phyloP scores from a whole-genome alignment of 1,140 invertebrate species.

The Ctenoplectra terminalis region DNA sequence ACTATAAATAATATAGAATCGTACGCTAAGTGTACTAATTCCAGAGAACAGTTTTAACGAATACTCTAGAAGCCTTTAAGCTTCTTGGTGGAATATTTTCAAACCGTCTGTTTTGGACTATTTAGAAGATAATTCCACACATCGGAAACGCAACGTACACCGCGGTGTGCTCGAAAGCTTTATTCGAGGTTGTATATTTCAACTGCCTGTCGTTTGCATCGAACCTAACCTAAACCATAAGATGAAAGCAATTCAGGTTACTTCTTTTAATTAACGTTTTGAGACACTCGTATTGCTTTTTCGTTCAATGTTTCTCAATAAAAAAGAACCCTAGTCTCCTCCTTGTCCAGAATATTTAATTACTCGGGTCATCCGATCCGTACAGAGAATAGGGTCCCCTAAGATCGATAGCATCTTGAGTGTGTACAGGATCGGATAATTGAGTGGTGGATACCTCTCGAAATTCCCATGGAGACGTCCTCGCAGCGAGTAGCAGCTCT shows the following conservation, averaged over 20 bases:
- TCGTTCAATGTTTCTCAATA: not conserved
- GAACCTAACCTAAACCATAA: not conserved
- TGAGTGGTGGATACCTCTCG: slow-evolving; percentile 69
- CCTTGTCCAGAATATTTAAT: slow-evolving; percentile 19
- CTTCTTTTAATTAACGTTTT: not conserved
- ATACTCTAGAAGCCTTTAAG: too few species aligned
- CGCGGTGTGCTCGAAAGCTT: too few species aligned
- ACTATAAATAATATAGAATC: too few species aligned
- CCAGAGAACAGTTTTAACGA: too few species aligned
- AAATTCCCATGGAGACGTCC: slow-evolving; percentile 70
- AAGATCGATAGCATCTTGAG: slow-evolving; percentile 62
- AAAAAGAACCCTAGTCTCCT: not conserved
- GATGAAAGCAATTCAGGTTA: not conserved
- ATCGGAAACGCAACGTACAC: too few species aligned
- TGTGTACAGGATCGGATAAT: slow-evolving; percentile 64
- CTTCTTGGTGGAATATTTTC: too few species aligned
- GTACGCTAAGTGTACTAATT: too few species aligned
- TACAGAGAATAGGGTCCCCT: not conserved
- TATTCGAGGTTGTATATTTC: too few species aligned
- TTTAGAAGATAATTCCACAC: too few species aligned
- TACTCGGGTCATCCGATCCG: not conserved
- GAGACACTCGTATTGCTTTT: not conserved
- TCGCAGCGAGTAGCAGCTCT: slow-evolving; percentile 61
- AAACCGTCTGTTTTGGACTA: too few species aligned
- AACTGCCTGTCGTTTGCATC: too few species aligned